Evolutionary conservation across 2,797 vertebrate species (phyloP), one percentile per base, ranked within the genome.

Genomic region (Cirrhinus mrigala): DNA sequence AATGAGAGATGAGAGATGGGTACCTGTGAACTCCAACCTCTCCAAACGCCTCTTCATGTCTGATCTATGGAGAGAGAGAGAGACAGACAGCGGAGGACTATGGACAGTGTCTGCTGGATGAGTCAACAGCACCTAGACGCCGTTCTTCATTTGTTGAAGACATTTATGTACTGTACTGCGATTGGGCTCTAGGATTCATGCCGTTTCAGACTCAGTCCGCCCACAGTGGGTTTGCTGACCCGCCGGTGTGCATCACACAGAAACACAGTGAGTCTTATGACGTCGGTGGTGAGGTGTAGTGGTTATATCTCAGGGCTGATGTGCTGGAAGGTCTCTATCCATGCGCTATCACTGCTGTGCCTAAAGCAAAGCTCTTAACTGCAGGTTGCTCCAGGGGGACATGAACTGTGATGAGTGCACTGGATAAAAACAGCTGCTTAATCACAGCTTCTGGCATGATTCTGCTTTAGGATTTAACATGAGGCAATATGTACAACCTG

Each of bases 11-110:
- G 86, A 91, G 80, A 89, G 92, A 91, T 91, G 93, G 90, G 89
- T 88, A 87, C 95, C 95, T 95, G 87, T 95, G 94, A 89, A 95
- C 93, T 93, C 94, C 94, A 93, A 94, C 92, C 95, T 95, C 95
- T 93, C 93, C 94, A 93, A 93, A 94, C 89, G 94, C 94, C 90
- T 96, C 95, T 94, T 95, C 93, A 91, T 95, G 93, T 91, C 93
- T 94, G 92, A 92, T 92, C 94, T 95, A 94, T 54, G 81, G 89
- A 89, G 90, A 94, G 85, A 87, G 85, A 92, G 88, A 92, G 89
- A 89, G 87, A 87, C 70, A 81, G 68, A 79, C 50, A 52, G 58
- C 69, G 81, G 85, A 54, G 50, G 69, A 82, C 79, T 44, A 52
- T 78, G 82, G 81, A 81, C 77, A 64, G 76, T 56, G 66, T 56